Evolutionary conservation across 2,888 invertebrate genomes (phyloP).

Genomic region (Cheilosia impressa): DNA sequence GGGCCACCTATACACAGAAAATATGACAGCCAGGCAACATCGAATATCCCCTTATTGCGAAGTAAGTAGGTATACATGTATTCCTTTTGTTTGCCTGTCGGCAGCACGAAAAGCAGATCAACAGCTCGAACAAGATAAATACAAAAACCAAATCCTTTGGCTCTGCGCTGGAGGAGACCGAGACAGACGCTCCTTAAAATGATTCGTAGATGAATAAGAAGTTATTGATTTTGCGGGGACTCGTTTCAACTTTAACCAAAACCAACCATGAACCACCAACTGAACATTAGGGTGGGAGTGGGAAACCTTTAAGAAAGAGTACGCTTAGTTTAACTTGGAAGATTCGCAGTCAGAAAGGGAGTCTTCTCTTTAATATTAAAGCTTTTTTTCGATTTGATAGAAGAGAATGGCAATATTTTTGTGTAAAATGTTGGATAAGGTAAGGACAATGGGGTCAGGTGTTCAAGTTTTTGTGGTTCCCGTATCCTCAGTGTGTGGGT

Average conservation of each 20-base stretch:
- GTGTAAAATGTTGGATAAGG: constrained; percentile 6
- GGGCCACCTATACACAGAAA: constrained; percentile 29
- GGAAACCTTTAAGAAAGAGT: constrained; percentile 62
- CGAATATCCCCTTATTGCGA: constrained; percentile 38
- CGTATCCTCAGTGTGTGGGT: no score
- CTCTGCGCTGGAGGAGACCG: constrained; percentile 16
- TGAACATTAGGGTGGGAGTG: constrained; percentile 28
- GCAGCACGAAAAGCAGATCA: constrained; percentile 18
- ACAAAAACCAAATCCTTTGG: constrained; percentile 52
- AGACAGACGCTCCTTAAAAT: constrained; percentile 35
- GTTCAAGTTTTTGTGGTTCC: neutral
- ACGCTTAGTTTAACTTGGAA: constrained; percentile 11
- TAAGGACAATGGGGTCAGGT: neutral
- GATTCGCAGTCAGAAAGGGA: constrained; percentile 8
- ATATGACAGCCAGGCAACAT: constrained; percentile 42
- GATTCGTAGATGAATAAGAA: constrained; percentile 33
- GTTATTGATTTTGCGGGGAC: constrained; percentile 66
- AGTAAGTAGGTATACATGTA: neutral
- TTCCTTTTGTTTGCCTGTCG: neutral
- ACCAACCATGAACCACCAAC: constrained; percentile 11
- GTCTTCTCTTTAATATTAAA: constrained; percentile 58
- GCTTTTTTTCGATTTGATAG: constrained; percentile 33
- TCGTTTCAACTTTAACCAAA: constrained; percentile 39
- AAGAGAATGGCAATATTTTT: constrained; percentile 27
- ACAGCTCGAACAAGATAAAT: constrained; percentile 35